Evolutionary conservation across 2,888 invertebrate genomes (phyloP).

Genomic region (Smittia aterrima): DNA sequence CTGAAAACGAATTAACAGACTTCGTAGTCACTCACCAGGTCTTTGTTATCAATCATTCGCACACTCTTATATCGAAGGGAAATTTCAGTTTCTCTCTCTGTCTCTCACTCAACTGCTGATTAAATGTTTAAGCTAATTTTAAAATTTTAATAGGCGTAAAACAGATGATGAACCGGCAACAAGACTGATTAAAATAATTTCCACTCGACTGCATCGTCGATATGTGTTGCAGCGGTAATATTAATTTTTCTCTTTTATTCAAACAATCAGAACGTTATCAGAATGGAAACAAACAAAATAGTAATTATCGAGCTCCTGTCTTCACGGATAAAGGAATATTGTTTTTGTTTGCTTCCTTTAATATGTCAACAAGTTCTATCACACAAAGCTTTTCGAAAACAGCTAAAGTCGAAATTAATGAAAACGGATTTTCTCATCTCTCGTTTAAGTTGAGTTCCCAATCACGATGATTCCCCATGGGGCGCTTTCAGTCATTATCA

Average conservation of each 20-base stretch:
- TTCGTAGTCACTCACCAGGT: neutral
- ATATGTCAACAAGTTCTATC: neutral
- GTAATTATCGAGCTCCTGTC: neutral
- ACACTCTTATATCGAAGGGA: neutral
- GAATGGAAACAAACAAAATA: conserved; percentile 24
- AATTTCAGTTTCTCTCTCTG: neutral
- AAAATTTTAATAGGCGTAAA: neutral
- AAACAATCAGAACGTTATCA: conserved; percentile 14
- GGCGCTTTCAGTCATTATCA: neutral
- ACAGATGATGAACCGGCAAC: neutral
- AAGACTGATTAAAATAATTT: conserved; percentile 1
- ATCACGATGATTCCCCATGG: neutral
- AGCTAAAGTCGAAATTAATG: neutral
- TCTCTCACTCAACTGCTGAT: neutral
- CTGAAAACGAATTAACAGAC: too few species aligned
- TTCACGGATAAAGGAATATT: neutral
- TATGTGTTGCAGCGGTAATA: neutral
- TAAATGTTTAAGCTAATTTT: neutral
- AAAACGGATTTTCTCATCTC: too few species aligned
- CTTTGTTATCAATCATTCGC: neutral
- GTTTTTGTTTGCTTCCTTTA: neutral
- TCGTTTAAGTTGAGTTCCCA: neutral
- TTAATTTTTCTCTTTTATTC: too few species aligned
- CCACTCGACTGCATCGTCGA: neutral
- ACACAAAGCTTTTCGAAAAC: neutral